Evolutionary conservation across 2,113 vertebrate species (phyloP).

Genomic region (Tetrax tetrax): DNA sequence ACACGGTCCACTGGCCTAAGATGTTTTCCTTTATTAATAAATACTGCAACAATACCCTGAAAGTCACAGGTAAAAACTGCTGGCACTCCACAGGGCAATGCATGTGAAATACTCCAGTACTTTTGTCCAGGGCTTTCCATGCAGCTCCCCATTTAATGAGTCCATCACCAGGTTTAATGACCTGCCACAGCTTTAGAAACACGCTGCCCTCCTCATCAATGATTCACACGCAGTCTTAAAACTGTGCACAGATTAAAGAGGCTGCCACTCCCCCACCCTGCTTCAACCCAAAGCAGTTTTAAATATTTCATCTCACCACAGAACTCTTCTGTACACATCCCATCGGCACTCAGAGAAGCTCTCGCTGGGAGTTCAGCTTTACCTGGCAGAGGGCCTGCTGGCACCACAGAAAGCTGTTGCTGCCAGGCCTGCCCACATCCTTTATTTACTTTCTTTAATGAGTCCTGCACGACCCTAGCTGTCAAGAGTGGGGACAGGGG

Average conservation of each 20-base stretch:
- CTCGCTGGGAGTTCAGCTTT: background rate
- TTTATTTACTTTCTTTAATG: conserved; percentile 51
- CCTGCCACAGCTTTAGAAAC: conserved; percentile 60
- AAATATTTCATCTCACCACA: conserved; percentile 64
- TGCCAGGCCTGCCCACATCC: background rate
- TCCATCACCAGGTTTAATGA: conserved; percentile 57
- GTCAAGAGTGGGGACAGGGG: background rate
- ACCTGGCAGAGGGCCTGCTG: conserved; percentile 38
- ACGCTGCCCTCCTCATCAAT: conserved; percentile 62
- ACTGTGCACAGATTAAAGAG: conserved; percentile 60
- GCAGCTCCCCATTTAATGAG: conserved; percentile 46
- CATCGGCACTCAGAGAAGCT: background rate
- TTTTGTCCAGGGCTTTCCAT: conserved; percentile 8
- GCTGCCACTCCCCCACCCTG: conserved; percentile 14
- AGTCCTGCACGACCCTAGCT: background rate
- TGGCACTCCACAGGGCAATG: background rate
- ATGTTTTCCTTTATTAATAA: background rate
- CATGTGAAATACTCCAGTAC: background rate
- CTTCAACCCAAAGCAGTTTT: conserved; percentile 52
- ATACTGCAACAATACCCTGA: background rate
- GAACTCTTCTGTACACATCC: conserved; percentile 51
- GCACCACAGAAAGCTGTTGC: background rate
- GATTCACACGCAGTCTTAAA: conserved; percentile 58
- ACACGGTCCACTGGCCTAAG: background rate
- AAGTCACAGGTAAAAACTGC: background rate